Evolutionary conservation across 2,888 invertebrate species (phyloP).

Genomic region (Salticus scenicus): DNA sequence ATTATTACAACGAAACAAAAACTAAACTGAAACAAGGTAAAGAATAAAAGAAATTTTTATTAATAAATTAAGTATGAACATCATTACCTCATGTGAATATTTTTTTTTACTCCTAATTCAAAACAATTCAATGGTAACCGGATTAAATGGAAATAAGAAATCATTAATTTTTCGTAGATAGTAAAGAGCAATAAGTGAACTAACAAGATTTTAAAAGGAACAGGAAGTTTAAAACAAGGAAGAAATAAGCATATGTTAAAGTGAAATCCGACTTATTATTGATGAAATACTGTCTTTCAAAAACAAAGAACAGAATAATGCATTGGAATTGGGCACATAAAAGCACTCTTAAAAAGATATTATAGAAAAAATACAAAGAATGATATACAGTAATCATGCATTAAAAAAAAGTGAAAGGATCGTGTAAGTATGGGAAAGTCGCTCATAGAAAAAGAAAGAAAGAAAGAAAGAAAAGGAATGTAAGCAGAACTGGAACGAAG

Average conservation of each 20-base stretch:
- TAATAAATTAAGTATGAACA: too few relatives aligned
- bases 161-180: too few relatives aligned
- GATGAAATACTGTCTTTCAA: background rate
- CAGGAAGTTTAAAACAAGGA: background rate
- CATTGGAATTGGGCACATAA: background rate
- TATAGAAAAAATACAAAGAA: conserved; percentile 4
- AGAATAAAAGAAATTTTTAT: too few relatives aligned
- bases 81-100: too few relatives aligned
- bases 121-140: too few relatives aligned
- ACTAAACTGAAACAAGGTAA: too few relatives aligned
- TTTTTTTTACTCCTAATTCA: too few relatives aligned
- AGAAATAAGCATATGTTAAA: background rate
- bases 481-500: background rate
- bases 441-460: background rate
- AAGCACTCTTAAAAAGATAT: background rate
- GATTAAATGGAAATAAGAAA: too few relatives aligned
- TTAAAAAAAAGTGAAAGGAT: background rate
- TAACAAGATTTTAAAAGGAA: background rate
- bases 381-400: background rate
- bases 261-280: background rate
- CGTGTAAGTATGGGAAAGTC: background rate
- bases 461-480: background rate
- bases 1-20: too few relatives aligned
- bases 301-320: background rate
- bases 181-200: too few relatives aligned